Base-by-base conservation (phyloP, 2,888 invertebrate genomes). In the Tinea trinotella region DNA sequence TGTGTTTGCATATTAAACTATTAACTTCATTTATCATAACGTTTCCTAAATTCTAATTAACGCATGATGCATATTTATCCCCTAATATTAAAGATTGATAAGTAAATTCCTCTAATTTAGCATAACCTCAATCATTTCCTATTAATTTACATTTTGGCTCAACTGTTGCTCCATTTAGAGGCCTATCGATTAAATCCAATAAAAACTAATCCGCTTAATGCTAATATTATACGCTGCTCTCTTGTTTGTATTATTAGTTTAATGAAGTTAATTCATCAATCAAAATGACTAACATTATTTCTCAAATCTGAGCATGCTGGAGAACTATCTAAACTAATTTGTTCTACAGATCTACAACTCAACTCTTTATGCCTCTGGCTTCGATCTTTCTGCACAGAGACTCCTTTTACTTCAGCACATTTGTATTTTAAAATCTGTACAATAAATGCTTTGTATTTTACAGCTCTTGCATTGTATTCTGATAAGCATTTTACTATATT, bases 81-180 rank as follows among this genome's bases (percentile, higher is more conserved):
- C 15, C 46, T 13, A 3, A 35, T 35, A 7, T 2, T 46, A 46
- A 18, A 19, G 18, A 19, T 40, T 48, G 17, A 17, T 18, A 19
- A 17, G n/a, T 18, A 50, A 24, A 15, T 5, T 50, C 50, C 50
- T 24, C 7, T n/a, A 48, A 17, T 24, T 22, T 50, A 50, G 48
- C n/a, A 40, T 48, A 48, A 46, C 34, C 34, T 35, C 52, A 53
- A 35, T 44, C 52, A 50, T 22, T 34, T 66, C n/a, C 61, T 63
- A 74, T 78, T 81, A 59, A 59, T 71, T 74, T 80, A 80, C 79
- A 79, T 78, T 79, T 78, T 78, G 83, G 82, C 83, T 85, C 82
- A 83, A 79, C 74, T 63, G 64, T 67, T 62, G 65, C 65, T 67
- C 61, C 68, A 74, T 76, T 72, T 80, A 79, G 77, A 71, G 70